These are phyloP conservation scores for Sphaerophoria rueppellii DNA, from an alignment of 2,888 invertebrate species.

Conservation along the genomic window DNA sequence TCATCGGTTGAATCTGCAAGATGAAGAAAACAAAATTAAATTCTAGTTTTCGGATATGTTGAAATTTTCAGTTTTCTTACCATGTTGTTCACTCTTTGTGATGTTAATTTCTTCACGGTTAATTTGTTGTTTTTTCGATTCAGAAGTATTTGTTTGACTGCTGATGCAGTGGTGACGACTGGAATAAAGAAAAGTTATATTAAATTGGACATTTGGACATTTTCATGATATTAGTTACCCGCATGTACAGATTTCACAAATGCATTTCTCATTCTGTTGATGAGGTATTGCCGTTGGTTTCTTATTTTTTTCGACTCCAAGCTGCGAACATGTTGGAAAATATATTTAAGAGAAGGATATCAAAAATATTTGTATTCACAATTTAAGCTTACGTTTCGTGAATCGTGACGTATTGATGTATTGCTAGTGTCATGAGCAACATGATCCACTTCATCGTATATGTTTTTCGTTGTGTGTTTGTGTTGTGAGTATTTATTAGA, in stretches of 20 bases:
- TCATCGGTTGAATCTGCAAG: conserved; percentile 46
- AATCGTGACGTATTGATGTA: conserved; percentile 77
- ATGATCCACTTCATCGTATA: conserved; percentile 80
- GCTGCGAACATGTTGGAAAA: conserved; percentile 70
- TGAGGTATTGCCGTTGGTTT: conserved; percentile 80
- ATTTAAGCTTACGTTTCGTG: conserved; percentile 77
- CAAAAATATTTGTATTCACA: conserved; percentile 1
- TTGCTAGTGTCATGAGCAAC: conserved; percentile 75
- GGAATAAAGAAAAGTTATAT: conserved; percentile 76
- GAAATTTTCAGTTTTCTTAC: conserved; percentile 24
- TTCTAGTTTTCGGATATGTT: too few relatives aligned
- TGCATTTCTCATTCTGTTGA: conserved; percentile 88
- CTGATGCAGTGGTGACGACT: conserved; percentile 94
- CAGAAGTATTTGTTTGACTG: conserved; percentile 77
- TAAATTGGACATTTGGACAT: neutral
- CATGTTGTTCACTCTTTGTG: conserved; percentile 51
- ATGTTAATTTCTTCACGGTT: conserved; percentile 17
- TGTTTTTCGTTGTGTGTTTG: conserved; percentile 79
- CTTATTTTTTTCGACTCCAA: conserved; percentile 77
- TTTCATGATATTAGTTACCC: conserved; percentile 86
- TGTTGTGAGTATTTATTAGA: conserved; percentile 79
- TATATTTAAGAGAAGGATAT: conserved; percentile 1
- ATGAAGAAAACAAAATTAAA: neutral
- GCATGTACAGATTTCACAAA: conserved; percentile 95
- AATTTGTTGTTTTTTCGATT: conserved; percentile 25